Evolutionary conservation across 2,113 vertebrate species (phyloP).

Genomic region (Tilapia sparmanii): DNA sequence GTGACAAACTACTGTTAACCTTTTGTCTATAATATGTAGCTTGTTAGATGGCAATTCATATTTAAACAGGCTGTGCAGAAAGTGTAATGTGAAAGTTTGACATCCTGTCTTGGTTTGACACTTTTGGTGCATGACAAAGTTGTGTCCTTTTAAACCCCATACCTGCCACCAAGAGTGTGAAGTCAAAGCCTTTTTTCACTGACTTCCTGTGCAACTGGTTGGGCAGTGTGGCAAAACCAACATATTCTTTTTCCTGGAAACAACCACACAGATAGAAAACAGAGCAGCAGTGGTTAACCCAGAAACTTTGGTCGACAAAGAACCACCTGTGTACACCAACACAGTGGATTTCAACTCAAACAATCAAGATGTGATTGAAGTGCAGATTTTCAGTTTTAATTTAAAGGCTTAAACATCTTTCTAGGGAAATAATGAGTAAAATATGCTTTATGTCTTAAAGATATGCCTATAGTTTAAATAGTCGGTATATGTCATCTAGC

Average conservation of each 20-base stretch:
- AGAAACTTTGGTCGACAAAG: not conserved
- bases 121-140: not conserved
- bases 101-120: not conserved
- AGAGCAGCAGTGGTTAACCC: not conserved
- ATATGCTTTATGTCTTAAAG: not conserved
- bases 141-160: not conserved
- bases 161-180: conserved; percentile 75
- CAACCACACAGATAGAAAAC: not conserved
- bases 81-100: not conserved
- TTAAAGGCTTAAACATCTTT: not conserved
- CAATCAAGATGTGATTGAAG: not conserved
- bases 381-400: not conserved
- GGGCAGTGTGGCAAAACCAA: conserved; percentile 70
- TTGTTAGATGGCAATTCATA: not conserved
- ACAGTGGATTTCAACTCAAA: not conserved
- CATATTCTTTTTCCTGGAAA: conserved; percentile 68
- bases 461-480: not conserved
- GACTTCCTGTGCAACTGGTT: conserved; percentile 74
- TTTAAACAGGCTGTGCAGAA: not conserved
- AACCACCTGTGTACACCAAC: not conserved
- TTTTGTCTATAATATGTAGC: not conserved
- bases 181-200: conserved; percentile 73
- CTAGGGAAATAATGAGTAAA: not conserved
- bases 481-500: not conserved
- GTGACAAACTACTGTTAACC: not conserved